phyloP scores from a whole-genome alignment of 1,140 invertebrate genomes.

The Spodoptera frugiperda region DNA sequence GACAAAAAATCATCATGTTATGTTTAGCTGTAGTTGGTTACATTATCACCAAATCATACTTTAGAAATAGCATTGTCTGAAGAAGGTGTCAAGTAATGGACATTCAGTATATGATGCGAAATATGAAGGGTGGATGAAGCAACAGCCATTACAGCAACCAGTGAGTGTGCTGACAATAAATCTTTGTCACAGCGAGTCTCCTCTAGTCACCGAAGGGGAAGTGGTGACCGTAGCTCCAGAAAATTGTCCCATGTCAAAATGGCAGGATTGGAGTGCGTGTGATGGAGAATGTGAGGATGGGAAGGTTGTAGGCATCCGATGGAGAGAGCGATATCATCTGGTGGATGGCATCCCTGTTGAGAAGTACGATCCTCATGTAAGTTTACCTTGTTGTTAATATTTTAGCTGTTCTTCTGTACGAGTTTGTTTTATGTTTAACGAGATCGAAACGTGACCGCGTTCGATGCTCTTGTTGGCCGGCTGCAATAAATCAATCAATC shows the following conservation, averaged over 20 bases:
- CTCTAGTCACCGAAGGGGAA: conserved; percentile 67
- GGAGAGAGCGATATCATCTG: conserved; percentile 74
- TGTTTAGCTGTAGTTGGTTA: neutral
- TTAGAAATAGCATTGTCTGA: no score
- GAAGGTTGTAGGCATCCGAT: conserved; percentile 62
- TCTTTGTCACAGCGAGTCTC: conserved; percentile 59
- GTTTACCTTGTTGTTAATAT: conserved; percentile 8
- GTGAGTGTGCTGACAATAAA: neutral
- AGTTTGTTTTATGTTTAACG: no score
- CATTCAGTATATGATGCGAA: no score
- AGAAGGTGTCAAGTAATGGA: no score
- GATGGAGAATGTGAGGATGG: conserved; percentile 68
- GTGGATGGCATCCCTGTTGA: conserved; percentile 74
- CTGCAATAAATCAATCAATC: no score
- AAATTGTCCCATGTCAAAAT: conserved; percentile 72
- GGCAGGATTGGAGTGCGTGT: conserved; percentile 75
- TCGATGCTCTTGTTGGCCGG: no score
- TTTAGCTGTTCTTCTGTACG: neutral
- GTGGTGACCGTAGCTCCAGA: conserved; percentile 50
- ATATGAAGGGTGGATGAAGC: no score
- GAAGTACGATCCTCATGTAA: conserved; percentile 74
- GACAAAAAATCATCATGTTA: neutral
- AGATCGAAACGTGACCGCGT: no score
- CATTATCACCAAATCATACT: no score
- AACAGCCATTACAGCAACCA: no score